These are phyloP conservation scores for Rhaphigaster nebulosa DNA, from an alignment of 2,888 invertebrate species.

Conservation along the genomic window DNA sequence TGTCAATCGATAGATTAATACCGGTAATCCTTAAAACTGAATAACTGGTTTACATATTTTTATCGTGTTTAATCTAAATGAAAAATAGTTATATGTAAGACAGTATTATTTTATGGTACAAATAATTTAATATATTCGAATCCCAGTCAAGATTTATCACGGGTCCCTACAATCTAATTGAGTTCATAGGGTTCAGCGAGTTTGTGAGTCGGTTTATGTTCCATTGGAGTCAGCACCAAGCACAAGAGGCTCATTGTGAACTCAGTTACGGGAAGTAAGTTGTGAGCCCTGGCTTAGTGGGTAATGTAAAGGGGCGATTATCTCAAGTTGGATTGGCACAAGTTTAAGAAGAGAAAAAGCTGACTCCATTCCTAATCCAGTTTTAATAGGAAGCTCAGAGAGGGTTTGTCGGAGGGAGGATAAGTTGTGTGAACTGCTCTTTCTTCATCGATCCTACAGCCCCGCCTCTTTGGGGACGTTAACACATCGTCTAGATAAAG, in stretches of 20 bases:
- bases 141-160: background rate
- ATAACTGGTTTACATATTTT: background rate
- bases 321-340: constrained; percentile 41
- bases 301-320: constrained; percentile 26
- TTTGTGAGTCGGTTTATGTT: constrained; percentile 31
- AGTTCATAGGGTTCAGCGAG: constrained; percentile 14
- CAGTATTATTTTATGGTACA: background rate
- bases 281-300: constrained; percentile 38
- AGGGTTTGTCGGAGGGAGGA: background rate
- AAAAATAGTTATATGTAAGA: background rate
- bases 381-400: constrained; percentile 44
- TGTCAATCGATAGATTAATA: too few relatives aligned
- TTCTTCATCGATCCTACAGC: background rate
- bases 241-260: constrained; percentile 15
- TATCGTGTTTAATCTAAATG: background rate
- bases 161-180: background rate
- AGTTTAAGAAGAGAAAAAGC: constrained; percentile 40
- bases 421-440: constrained; percentile 43
- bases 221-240: constrained; percentile 34
- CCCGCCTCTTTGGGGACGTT: constrained; percentile 1
- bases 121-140: background rate
- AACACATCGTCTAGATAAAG: constrained; percentile 48
- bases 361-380: constrained; percentile 49
- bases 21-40: too few relatives aligned
- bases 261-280: constrained; percentile 42